Conservation (phyloP, 1,140 invertebrate genomes). For the Eupeodes corollae region DNA sequence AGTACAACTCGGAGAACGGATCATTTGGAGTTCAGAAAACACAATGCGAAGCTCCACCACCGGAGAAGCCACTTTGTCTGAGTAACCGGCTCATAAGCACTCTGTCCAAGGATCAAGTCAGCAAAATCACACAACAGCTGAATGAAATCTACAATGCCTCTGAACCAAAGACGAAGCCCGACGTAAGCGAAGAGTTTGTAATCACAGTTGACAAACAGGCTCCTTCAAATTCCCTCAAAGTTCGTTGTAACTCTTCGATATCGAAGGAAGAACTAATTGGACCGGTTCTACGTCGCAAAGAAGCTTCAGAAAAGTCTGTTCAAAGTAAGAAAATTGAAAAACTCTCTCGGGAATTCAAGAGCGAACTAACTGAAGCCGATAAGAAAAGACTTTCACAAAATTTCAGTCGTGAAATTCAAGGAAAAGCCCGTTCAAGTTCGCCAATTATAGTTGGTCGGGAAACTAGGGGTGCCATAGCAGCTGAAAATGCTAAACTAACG, state of each 20-base stretch:
- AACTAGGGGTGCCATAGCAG: constrained; percentile 51
- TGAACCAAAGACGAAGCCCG: not conserved
- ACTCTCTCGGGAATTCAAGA: not conserved
- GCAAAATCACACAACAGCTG: constrained; percentile 65
- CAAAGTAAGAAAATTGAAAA: too few relatives aligned
- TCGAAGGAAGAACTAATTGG: constrained; percentile 36
- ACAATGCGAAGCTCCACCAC: constrained; percentile 16
- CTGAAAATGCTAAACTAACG: constrained; percentile 39
- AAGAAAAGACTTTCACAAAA: constrained; percentile 60
- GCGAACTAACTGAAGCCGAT: constrained; percentile 48
- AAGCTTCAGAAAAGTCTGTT: constrained; percentile 4
- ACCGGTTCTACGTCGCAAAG: constrained; percentile 30
- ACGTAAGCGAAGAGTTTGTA: constrained; percentile 42
- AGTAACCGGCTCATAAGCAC: constrained; percentile 71
- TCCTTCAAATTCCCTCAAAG: constrained; percentile 45
- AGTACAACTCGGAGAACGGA: constrained; percentile 27
- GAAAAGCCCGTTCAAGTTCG: constrained; percentile 46
- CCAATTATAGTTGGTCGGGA: constrained; percentile 47
- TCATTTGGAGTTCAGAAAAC: constrained; percentile 1
- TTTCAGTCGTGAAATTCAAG: constrained; percentile 58
- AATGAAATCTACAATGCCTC: constrained; percentile 62
- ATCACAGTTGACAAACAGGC: constrained; percentile 43
- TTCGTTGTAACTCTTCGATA: constrained; percentile 54
- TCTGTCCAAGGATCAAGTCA: constrained; percentile 72
- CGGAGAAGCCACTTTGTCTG: constrained; percentile 42